Conservation (phyloP, 1,140 invertebrate genomes). For the Papilio polytes region DNA sequence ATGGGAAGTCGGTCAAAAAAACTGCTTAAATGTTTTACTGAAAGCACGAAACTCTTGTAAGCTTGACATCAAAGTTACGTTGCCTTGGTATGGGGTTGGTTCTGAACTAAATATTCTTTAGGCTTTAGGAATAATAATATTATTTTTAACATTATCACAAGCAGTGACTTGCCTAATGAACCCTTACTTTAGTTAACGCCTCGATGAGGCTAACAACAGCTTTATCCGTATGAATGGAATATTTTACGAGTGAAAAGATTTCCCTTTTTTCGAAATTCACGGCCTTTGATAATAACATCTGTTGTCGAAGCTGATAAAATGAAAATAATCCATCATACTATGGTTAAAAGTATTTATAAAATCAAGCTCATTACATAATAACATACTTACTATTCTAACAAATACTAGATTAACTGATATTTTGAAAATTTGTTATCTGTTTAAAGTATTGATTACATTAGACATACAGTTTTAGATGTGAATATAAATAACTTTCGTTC, state of each 20-base stretch:
- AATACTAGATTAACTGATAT: no score
- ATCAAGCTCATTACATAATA: background rate
- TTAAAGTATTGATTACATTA: no score
- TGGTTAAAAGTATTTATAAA: background rate
- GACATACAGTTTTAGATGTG: no score
- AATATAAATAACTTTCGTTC: background rate
- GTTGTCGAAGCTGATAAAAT: conserved; percentile 11
- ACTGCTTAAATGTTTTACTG: no score
- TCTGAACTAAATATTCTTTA: background rate
- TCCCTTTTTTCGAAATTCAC: conserved; percentile 25
- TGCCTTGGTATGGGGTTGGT: no score
- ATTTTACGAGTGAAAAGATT: conserved; percentile 23
- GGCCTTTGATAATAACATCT: conserved; percentile 23
- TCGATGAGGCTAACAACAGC: conserved; percentile 7
- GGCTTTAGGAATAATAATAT: background rate
- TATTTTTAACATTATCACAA: conserved; percentile 16
- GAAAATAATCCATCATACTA: background rate
- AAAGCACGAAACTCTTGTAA: no score
- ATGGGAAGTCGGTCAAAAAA: no score
- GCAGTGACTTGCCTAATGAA: conserved; percentile 22
- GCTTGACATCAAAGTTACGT: background rate
- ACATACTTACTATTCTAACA: no score
- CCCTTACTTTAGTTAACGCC: conserved; percentile 6
- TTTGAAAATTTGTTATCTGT: background rate
- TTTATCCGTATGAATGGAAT: conserved; percentile 21